Evolutionary conservation across 2,888 invertebrate genomes (phyloP), one percentile per base, ranked within the genome.

Genomic region (Opisthograptis luteolata): DNA sequence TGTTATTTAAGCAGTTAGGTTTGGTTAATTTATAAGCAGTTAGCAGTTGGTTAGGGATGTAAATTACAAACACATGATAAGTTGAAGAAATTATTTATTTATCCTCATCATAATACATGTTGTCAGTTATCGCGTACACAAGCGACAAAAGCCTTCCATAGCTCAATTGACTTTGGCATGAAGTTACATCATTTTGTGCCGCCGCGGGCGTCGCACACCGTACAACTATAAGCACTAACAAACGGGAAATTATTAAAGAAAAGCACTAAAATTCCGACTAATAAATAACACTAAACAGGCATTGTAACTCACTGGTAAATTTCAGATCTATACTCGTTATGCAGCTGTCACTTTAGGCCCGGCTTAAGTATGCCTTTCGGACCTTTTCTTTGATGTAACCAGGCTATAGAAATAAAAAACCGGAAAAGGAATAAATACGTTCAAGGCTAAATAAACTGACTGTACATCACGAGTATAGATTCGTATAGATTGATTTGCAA

Each of bases 131-230:
- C 77, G 81, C 78, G 83, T 84, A 89, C 82, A 87, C 84, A 88
- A 88, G 89, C 88, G 87, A 83, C 84, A 71, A 72, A 88, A 87
- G 87, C 87, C 78, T 79, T 87, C 77, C 81, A 81, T 87, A 89
- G 86, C 89, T 87, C 87, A 89, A 90, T 90, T 90, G 89, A 89
- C 89, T 90, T 90, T 90, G 89, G 89, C 88, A 89, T 90, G 84
- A 84, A 84, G 77, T 85, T 79, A 84, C 81, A 85, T 75, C 70
- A 76, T 80, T 87, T 87, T 87, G 87, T 87, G 87, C 87, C 68
- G 76, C 68, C 67, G 76, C 62, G 44, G 55, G 55, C 62, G 65
- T 50, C 66, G 68, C 64, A 61, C 50, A 48, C 39, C 48, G 43
- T 48, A 39, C 41, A 44, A 22, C 36, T 49, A 40, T 45, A 58